Conservation (phyloP, 1,140 invertebrate species). For the Chlorops oryzae region DNA sequence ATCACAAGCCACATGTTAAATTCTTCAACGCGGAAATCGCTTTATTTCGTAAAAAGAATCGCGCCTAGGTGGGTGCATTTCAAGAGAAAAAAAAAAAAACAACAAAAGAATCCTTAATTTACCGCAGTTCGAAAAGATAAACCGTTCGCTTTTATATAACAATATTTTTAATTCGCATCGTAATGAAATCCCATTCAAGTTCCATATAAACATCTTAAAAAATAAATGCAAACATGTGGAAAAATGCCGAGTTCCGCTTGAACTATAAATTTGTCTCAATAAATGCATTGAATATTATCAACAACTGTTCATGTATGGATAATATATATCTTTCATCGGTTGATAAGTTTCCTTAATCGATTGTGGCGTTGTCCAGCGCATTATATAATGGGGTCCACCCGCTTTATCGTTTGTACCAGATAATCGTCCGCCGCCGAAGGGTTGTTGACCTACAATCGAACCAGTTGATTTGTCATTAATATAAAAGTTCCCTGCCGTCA, state of each 20-base stretch:
- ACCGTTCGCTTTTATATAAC: too few relatives aligned
- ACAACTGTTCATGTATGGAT: conserved; percentile 75
- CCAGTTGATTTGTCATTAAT: conserved; percentile 98
- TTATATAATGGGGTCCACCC: conserved; percentile 88
- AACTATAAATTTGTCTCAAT: neutral
- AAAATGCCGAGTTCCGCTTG: neutral
- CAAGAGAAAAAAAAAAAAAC: too few relatives aligned
- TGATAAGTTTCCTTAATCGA: conserved; percentile 90
- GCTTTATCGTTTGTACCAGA: conserved; percentile 99
- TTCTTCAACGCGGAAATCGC: too few relatives aligned
- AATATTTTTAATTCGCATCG: too few relatives aligned
- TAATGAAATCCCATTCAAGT: too few relatives aligned
- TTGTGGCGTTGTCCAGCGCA: conserved; percentile 88
- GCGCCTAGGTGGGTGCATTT: too few relatives aligned
- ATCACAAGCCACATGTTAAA: too few relatives aligned
- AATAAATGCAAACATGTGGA: neutral
- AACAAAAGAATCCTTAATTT: too few relatives aligned
- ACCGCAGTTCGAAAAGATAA: neutral
- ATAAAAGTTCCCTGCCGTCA: conserved; percentile 94
- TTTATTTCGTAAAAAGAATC: too few relatives aligned
- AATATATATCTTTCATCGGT: conserved; percentile 71
- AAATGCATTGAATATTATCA: neutral
- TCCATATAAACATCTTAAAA: too few relatives aligned
- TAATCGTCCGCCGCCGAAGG: conserved; percentile 90
- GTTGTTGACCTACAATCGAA: conserved; percentile 95